Conservation (phyloP, 2,888 invertebrate species). For the Biston stratarius region DNA sequence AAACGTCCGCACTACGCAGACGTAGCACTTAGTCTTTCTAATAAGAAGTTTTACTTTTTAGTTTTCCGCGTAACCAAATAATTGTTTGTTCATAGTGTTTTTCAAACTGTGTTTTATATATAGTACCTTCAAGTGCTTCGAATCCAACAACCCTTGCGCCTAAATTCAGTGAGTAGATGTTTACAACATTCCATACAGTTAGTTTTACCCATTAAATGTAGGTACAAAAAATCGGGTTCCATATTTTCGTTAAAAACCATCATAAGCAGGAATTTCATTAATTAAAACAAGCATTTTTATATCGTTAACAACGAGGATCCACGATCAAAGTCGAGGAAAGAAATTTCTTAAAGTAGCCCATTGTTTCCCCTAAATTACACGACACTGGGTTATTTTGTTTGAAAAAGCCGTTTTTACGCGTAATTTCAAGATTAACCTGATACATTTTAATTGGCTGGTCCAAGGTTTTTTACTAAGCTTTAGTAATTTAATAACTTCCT, state of each 20-base stretch:
- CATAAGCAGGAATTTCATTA: constrained; percentile 20
- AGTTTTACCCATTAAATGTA: too few relatives aligned
- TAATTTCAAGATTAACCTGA: constrained; percentile 32
- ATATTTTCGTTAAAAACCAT: constrained; percentile 3
- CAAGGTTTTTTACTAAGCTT: constrained; percentile 25
- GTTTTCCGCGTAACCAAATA: too few relatives aligned
- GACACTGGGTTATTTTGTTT: constrained; percentile 22
- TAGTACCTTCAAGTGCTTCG: too few relatives aligned
- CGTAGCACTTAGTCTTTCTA: too few relatives aligned
- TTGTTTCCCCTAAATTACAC: constrained; percentile 26
- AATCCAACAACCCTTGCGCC: too few relatives aligned
- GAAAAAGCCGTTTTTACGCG: constrained; percentile 20
- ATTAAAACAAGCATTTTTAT: constrained; percentile 34
- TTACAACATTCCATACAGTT: too few relatives aligned
- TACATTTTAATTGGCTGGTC: constrained; percentile 28
- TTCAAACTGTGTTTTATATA: too few relatives aligned
- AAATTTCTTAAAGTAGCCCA: constrained; percentile 17
- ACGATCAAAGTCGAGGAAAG: constrained; percentile 25
- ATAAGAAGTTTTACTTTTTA: too few relatives aligned
- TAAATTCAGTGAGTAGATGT: too few relatives aligned
- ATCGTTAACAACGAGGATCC: constrained; percentile 28
- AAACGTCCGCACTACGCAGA: too few relatives aligned
- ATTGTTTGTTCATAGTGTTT: too few relatives aligned
- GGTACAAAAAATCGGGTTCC: constrained; percentile 3
- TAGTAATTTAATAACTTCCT: constrained; percentile 26